phyloP scores from a whole-genome alignment of 2,888 invertebrate species.

The Megaustenia siamemsis region DNA sequence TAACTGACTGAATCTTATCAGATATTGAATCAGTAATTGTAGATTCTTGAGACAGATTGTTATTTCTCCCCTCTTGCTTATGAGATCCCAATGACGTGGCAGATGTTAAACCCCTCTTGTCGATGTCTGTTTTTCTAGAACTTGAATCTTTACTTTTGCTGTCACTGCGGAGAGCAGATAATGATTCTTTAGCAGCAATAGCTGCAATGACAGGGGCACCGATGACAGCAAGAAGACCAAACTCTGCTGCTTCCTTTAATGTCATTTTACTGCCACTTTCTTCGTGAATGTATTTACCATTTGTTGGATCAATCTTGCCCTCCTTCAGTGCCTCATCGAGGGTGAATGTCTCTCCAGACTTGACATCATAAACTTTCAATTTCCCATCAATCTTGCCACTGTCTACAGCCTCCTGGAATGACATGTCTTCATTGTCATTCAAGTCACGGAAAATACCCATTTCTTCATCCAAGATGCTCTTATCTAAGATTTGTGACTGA shows the following conservation, averaged over 20 bases:
- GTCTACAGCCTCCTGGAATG: constrained; percentile 80
- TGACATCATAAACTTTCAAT: constrained; percentile 70
- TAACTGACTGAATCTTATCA: constrained; percentile 80
- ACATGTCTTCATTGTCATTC: constrained; percentile 87
- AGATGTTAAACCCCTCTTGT: constrained; percentile 51
- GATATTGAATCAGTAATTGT: constrained; percentile 66
- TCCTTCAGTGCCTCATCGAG: constrained; percentile 82
- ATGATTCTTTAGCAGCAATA: constrained; percentile 60
- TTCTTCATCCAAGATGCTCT: constrained; percentile 89
- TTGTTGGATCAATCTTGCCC: constrained; percentile 84
- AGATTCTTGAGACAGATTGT: constrained; percentile 59
- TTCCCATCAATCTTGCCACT: constrained; percentile 68
- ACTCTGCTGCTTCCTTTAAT: constrained; percentile 85
- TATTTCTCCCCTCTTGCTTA: constrained; percentile 61
- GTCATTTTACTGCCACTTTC: constrained; percentile 87
- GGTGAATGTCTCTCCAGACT: constrained; percentile 86
- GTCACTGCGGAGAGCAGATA: constrained; percentile 51
- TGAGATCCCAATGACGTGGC: constrained; percentile 52
- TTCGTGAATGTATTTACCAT: constrained; percentile 88
- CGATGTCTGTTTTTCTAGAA: constrained; percentile 14
- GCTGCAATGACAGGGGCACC: constrained; percentile 85
- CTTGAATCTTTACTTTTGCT: constrained; percentile 5
- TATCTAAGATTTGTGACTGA: constrained; percentile 85
- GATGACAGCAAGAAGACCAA: constrained; percentile 87
- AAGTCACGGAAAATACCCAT: constrained; percentile 91